Conservation (phyloP, 2,888 invertebrate species). For the Lasioglossum vierecki region DNA sequence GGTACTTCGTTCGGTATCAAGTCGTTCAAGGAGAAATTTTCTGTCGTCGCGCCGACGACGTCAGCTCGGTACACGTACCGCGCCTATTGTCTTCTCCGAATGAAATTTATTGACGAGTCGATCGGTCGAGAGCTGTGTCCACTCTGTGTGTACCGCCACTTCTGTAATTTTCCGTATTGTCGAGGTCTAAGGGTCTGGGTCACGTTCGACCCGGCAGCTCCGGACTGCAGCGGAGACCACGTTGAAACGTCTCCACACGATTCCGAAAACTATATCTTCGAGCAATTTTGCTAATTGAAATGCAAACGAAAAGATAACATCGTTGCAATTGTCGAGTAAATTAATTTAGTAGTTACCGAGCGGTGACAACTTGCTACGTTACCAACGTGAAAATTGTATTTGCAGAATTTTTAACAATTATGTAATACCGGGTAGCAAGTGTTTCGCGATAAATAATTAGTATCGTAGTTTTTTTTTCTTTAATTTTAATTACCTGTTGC, state of each 20-base stretch:
- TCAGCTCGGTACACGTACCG: conserved; percentile 11
- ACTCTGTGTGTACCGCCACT: neutral
- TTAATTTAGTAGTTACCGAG: too few species aligned
- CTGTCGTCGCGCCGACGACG: neutral
- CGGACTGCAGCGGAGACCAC: too few species aligned
- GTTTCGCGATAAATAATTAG: too few species aligned
- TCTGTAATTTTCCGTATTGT: neutral
- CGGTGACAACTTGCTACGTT: too few species aligned
- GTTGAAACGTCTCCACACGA: neutral
- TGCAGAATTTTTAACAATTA: too few species aligned
- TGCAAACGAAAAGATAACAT: too few species aligned
- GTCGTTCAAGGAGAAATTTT: conserved; percentile 9
- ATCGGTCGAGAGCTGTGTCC: neutral
- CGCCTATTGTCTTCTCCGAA: neutral
- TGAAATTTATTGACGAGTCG: conserved; percentile 3
- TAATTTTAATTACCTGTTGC: too few species aligned
- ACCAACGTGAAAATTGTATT: too few species aligned
- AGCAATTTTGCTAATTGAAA: too few species aligned
- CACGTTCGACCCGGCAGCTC: neutral
- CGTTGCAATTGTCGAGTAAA: neutral
- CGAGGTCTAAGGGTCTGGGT: neutral
- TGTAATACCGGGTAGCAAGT: too few species aligned
- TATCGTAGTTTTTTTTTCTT: too few species aligned
- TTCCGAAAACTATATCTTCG: neutral
- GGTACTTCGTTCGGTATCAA: conserved; percentile 12